Base-by-base conservation (phyloP, 2,797 vertebrate genomes). In the Sternarchorhynchus goeldii region DNA sequence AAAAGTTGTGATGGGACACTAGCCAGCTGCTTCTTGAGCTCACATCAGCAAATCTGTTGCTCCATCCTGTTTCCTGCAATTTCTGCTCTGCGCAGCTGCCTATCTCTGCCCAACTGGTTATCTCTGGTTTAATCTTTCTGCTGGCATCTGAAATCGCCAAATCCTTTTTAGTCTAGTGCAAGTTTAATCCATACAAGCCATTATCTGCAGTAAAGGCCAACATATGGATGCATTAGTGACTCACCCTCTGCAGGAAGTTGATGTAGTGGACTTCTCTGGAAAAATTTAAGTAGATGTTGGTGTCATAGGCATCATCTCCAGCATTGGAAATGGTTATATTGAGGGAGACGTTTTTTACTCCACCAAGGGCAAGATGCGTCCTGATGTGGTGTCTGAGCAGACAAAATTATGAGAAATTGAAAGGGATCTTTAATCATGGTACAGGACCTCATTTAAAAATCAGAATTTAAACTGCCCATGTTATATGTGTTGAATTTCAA, bases 231-330 rank as follows among this genome's bases (percentile, higher is more conserved):
- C 17, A 56, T 20, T 68, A 18, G 58, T 64, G 56, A 90, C 95
- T 89, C 90, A 99, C 97, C 95, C 95, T 96, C 90, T 99, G 96
- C 96, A 96, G 96, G 92, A 96, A 97, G 92, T 99, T 99, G 91
- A 99, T 99, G 91, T 99, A 99, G 93, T 95, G 98, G 79, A 99
- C 94, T 76, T 99, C 96, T 75, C 89, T 93, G 89, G 97, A 96
- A 87, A 98, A 97, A 79, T 98, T 97, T 90, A 99, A 95, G 91
- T 95, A 96, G 83, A 99, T 95, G 59, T 98, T 99, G 85, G 97
- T 95, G 86, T 99, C 97, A 0, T 98, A 99, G 65, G 98, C 97
- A 0, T 99, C 98, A 0, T 99, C 97, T 10, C 97, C 98, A 0
- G 93, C 65, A 66, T 99, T 99, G 6, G 95, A 93, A 86, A 99